Percentiles rank a stretch among this genome's conserved stretches.
phyloP scores from a whole-genome alignment of 2,888 invertebrate genomes.

The Eudemis profundana region DNA sequence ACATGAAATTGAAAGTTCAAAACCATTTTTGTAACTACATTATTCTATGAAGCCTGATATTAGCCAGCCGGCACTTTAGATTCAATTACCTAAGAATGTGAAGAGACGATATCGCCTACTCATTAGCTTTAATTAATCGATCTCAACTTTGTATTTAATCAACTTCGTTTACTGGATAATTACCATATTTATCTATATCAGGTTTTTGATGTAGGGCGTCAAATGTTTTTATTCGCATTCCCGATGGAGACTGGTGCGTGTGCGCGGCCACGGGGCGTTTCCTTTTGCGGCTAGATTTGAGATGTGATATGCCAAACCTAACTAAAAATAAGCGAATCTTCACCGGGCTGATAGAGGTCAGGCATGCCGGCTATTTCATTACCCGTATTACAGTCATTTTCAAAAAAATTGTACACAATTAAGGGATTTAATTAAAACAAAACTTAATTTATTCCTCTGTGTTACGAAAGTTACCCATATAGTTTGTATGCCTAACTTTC shows the following conservation, averaged over 20 bases:
- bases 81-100: constrained; percentile 17
- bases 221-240: constrained; percentile 53
- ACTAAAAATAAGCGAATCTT: constrained; percentile 63
- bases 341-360: constrained; percentile 49
- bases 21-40: not conserved
- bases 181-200: constrained; percentile 30
- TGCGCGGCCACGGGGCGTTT: constrained; percentile 50
- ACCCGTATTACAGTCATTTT: constrained; percentile 18
- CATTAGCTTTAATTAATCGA: constrained; percentile 19
- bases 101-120: constrained; percentile 11
- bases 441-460: too few relatives aligned
- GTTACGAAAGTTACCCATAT: too few relatives aligned
- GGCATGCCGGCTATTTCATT: constrained; percentile 21
- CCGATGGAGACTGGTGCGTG: constrained; percentile 42
- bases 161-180: constrained; percentile 25
- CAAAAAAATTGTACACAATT: too few relatives aligned
- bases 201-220: constrained; percentile 35
- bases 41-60: not conserved
- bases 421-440: too few relatives aligned
- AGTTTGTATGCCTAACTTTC: too few relatives aligned
- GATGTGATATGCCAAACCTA: constrained; percentile 58
- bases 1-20: too few relatives aligned
- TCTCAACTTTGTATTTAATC: constrained; percentile 14
- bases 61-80: constrained; percentile 1
- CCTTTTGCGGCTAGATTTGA: constrained; percentile 58